phyloP scores from a whole-genome alignment of 2,113 vertebrate genomes.

The Ceuthmochares aereus region DNA sequence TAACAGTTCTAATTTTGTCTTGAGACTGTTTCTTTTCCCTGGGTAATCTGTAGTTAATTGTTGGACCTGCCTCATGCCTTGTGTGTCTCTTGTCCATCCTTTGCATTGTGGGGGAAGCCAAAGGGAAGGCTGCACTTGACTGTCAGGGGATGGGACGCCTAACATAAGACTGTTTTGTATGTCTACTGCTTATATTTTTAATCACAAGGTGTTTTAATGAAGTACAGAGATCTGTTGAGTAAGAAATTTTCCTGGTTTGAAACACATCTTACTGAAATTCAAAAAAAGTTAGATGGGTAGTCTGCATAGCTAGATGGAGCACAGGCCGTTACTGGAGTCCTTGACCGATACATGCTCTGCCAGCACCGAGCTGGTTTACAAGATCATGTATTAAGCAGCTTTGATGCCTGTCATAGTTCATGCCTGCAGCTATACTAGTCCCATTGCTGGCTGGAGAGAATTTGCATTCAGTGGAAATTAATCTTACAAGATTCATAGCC shows the following conservation, averaged over 20 bases:
- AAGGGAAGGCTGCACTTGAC: neutral
- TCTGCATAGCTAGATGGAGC: neutral
- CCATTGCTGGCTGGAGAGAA: rapidly evolving
- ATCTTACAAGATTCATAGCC: neutral
- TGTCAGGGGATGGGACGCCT: neutral
- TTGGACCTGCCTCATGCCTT: neutral
- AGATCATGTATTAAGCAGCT: neutral
- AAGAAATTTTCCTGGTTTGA: neutral
- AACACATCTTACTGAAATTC: neutral
- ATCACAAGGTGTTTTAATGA: neutral
- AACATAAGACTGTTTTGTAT: neutral
- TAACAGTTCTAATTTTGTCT: neutral
- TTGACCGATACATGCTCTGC: neutral
- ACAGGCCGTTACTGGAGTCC: neutral
- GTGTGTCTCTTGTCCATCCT: neutral
- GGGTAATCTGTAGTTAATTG: neutral
- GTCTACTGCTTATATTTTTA: neutral
- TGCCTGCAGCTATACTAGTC: neutral
- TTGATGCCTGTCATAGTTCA: neutral
- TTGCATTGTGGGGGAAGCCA: rapidly evolving
- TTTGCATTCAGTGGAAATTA: neutral
- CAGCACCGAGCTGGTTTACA: neutral
- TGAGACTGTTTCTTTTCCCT: rapidly evolving
- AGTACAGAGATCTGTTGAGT: neutral
- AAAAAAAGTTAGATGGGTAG: neutral